These are phyloP conservation scores for Sander vitreus DNA, from an alignment of 2,113 vertebrate genomes.

Conservation along the genomic window DNA sequence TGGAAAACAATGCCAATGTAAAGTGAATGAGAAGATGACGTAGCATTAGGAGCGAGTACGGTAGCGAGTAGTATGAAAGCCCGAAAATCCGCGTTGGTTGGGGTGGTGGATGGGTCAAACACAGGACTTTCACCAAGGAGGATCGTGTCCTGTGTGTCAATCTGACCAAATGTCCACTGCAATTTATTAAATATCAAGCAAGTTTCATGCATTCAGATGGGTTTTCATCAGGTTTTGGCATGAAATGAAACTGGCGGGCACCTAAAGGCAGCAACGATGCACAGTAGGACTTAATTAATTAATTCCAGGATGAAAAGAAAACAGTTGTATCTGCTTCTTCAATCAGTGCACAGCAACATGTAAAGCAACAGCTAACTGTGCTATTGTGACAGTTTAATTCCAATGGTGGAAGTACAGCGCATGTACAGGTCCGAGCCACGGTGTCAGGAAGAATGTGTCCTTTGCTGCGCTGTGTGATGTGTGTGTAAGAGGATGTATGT, in stretches of 20 bases:
- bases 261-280: background rate
- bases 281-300: background rate
- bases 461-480: conserved; percentile 49
- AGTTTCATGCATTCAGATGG: background rate
- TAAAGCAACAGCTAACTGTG: conserved; percentile 16
- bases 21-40: too few species aligned
- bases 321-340: conserved; percentile 20
- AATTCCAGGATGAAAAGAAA: conserved; percentile 5
- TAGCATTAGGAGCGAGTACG: too few species aligned
- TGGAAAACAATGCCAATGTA: too few species aligned
- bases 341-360: conserved; percentile 1
- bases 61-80: too few species aligned
- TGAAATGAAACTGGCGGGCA: background rate
- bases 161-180: background rate
- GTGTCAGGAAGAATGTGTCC: conserved; percentile 54
- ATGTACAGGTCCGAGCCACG: conserved; percentile 2
- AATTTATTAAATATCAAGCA: background rate
- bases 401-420: conserved; percentile 13
- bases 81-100: too few species aligned
- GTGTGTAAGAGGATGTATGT: conserved; percentile 67
- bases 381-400: conserved; percentile 33
- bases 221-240: background rate
- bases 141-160: too few species aligned
- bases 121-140: too few species aligned
- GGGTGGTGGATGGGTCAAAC: too few species aligned